Percentiles rank a stretch among this genome's conserved stretches.
Evolutionary conservation across 2,113 vertebrate species (phyloP).

Genomic region (Caretta caretta): DNA sequence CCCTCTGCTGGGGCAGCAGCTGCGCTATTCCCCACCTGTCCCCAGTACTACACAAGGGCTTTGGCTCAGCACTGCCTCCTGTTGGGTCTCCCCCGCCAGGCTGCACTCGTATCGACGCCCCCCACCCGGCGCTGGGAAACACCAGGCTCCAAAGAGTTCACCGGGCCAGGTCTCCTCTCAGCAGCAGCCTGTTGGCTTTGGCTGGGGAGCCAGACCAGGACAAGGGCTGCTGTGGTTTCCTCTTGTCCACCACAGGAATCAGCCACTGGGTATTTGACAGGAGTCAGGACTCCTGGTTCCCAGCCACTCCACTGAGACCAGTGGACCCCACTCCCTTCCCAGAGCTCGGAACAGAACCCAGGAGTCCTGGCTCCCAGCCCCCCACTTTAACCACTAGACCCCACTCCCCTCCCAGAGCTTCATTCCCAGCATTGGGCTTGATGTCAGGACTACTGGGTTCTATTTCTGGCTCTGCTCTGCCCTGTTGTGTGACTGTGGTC

Average conservation of each 20-base stretch:
- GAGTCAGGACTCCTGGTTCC: not conserved
- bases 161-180: not conserved
- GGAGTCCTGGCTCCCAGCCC: not conserved
- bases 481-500: not conserved
- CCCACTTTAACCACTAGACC: not conserved
- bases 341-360: not conserved
- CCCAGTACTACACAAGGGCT: too few species aligned
- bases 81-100: too few species aligned
- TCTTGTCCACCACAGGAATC: not conserved
- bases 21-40: too few species aligned
- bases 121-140: too few species aligned
- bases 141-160: not conserved
- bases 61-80: not conserved
- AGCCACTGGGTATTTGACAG: not conserved
- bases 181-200: not conserved
- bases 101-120: too few species aligned
- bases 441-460: not conserved
- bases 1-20: not conserved
- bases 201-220: not conserved
- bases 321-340: not conserved
- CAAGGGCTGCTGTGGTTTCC: not conserved
- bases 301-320: not conserved
- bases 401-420: not conserved
- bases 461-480: not conserved
- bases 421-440: not conserved